Base-by-base conservation (phyloP, 2,888 invertebrate genomes). In the Ophion costatus region DNA sequence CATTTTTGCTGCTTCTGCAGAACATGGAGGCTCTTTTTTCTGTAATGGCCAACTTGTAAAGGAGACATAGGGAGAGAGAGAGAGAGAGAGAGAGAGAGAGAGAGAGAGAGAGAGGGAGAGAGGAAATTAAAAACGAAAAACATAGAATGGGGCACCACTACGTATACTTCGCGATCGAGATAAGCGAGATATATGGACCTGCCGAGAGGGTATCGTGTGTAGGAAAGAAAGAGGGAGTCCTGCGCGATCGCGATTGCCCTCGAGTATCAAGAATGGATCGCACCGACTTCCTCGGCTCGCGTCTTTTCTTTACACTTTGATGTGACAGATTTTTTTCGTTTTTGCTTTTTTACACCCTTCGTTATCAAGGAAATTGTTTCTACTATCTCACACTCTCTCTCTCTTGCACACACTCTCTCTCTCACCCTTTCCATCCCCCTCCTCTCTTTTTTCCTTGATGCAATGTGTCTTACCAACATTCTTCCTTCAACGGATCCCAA, bases 171-270 rank as follows among this genome's bases (percentile, higher is more conserved):
- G 80, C 76, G 89, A 90, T 89, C 88, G 86, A 89, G 89, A 90
- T 89, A 89, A 88, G 87, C 85, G 89, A 89, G 89, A 90, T 89
- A 89, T 89, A 89, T 89, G 87, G 87, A 89, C 86, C 88, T 87
- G 88, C 84, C 88, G 86, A 74, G 85, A 33, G 57, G 57, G 51
- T 3, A 77, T 79, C 61, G 70, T 80, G 71, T 57, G 69, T 51
- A 77, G 51, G 77, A 67, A 66, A 81, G 73, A 66, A 73, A 73
- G 57, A 64, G 67, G 71, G 70, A 70, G 79, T 20, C 33, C 29
- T 84, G 71, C 64, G 86, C 88, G 88, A 88, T 88, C 87, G 88
- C 87, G 86, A 88, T 87, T 86, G 82, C 86, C 87, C 80, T 69
- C 73, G 69, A 38, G 66, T 83, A 84, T 86, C 83, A 73, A 75